Evolutionary conservation across 1,140 invertebrate genomes (phyloP).

Genomic region (Panonychus citri): DNA sequence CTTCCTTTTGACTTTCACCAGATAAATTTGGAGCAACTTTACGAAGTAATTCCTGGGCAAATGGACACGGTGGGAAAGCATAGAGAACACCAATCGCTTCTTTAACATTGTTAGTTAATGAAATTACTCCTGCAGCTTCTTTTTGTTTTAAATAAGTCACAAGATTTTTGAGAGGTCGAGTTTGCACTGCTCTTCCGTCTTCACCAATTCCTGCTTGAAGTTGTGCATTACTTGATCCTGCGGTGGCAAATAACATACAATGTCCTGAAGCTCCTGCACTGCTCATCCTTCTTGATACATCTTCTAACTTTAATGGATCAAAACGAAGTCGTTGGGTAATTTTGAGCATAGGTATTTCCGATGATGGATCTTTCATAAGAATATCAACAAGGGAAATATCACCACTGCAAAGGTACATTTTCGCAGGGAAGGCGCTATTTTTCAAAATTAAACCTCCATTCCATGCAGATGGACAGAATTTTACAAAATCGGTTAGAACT

Average conservation of each 20-base stretch:
- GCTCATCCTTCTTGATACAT: conserved; percentile 72
- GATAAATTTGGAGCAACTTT: conserved; percentile 56
- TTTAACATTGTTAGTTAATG: conserved; percentile 32
- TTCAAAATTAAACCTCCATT: conserved; percentile 81
- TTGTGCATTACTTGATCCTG: conserved; percentile 36
- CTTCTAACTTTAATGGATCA: conserved; percentile 67
- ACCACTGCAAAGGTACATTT: conserved; percentile 84
- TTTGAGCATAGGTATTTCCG: conserved; percentile 47
- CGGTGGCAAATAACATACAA: conserved; percentile 54
- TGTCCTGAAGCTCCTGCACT: conserved; percentile 61
- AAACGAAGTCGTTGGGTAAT: conserved; percentile 83
- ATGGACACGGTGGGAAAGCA: conserved; percentile 72
- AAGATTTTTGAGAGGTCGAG: conserved; percentile 68
- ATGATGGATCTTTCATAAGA: conserved; percentile 60
- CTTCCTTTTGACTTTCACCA: conserved; percentile 57
- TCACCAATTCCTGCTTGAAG: conserved; percentile 25
- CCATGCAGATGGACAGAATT: conserved; percentile 54
- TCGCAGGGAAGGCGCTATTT: conserved; percentile 80
- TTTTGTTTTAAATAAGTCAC: conserved; percentile 93
- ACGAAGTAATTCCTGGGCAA: conserved; percentile 63
- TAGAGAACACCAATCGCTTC: conserved; percentile 51
- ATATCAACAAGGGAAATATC: conserved; percentile 75
- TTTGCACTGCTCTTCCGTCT: conserved; percentile 37
- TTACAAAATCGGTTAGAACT: conserved; percentile 20
- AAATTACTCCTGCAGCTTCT: conserved; percentile 89